Evolutionary conservation across 2,113 vertebrate genomes (phyloP), one percentile per base, ranked within the genome.

Genomic region (Callaeas wilsoni): DNA sequence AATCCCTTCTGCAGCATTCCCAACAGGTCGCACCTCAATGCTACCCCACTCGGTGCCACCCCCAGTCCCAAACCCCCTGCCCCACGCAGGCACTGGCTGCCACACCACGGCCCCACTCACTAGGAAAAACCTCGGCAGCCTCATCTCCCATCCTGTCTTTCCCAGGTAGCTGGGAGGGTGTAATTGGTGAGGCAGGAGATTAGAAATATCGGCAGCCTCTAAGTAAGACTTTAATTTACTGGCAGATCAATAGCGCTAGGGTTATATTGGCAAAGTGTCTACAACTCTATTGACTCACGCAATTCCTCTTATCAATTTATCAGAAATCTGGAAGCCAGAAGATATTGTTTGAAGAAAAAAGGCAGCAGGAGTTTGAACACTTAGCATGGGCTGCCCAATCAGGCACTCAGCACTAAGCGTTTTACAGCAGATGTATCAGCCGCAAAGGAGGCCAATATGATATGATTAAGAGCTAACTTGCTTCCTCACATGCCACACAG

Each of bases 201-300:
- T 98, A 98, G 98, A 98, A 98, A 98, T 98, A 98, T 98, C 97
- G 98, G 98, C 98, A 98, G 98, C 97, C 99, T 99, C 99, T 99
- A 99, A 99, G 99, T 99, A 99, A 99, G 99, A 99, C 99, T 99
- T 99, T 99, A 99, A 99, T 99, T 99, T 99, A 99, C 99, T 99
- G 99, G 98, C 98, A 98, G 98, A 99, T 99, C 99, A 99, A 99
- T 99, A 99, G 98, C 98, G 97, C 98, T 95, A 96, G 98, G 98
- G 99, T 99, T 99, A 99, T 99, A 99, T 99, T 99, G 99, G 99
- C 99, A 99, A 99, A 99, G 98, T 99, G 99, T 99, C 99, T 99
- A 99, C 99, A 99, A 99, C 99, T 99, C 99, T 99, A 99, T 99
- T 99, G 99, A 99, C 99, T 99, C 98, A 98, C 98, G 98, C 98